Percentiles rank a stretch among this genome's conserved stretches.
These are phyloP conservation scores for Phylloscopus trochiloides DNA, from an alignment of 2,113 vertebrate species.

Conservation along the genomic window DNA sequence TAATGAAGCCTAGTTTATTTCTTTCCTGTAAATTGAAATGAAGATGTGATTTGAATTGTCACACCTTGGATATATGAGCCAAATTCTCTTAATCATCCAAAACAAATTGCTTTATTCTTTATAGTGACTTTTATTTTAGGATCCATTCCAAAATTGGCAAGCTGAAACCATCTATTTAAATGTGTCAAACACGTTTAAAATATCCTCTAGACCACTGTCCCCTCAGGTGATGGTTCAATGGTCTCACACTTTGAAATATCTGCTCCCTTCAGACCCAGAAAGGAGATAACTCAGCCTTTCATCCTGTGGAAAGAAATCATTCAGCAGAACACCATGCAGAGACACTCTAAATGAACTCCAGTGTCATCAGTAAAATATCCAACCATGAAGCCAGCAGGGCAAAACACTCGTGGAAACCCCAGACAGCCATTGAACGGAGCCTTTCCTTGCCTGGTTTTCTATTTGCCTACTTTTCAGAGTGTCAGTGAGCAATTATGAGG, in stretches of 20 bases:
- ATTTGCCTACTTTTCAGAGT: neutral
- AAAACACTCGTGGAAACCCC: neutral
- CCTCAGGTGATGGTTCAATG: neutral
- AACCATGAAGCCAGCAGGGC: neutral
- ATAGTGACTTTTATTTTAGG: neutral
- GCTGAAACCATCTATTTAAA: slow-evolving; percentile 19
- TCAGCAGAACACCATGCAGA: neutral
- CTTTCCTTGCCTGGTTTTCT: neutral
- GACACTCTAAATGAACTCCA: neutral
- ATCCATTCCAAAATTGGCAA: neutral
- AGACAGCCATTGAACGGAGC: neutral
- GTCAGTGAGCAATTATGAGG: neutral
- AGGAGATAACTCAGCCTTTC: neutral
- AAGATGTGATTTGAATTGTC: slow-evolving; percentile 29
- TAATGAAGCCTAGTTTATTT: slow-evolving; percentile 36
- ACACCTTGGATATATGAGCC: neutral
- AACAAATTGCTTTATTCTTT: slow-evolving; percentile 38
- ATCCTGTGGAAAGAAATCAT: neutral
- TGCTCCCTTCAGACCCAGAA: neutral
- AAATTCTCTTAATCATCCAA: slow-evolving; percentile 14
- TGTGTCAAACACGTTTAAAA: neutral
- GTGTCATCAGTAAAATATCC: neutral
- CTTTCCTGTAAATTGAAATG: slow-evolving; percentile 35
- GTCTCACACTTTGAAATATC: neutral
- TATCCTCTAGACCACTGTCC: neutral